Base-by-base conservation (phyloP, 35 echinoderm and acorn worm species). In the Ophioderma brevispina region DNA sequence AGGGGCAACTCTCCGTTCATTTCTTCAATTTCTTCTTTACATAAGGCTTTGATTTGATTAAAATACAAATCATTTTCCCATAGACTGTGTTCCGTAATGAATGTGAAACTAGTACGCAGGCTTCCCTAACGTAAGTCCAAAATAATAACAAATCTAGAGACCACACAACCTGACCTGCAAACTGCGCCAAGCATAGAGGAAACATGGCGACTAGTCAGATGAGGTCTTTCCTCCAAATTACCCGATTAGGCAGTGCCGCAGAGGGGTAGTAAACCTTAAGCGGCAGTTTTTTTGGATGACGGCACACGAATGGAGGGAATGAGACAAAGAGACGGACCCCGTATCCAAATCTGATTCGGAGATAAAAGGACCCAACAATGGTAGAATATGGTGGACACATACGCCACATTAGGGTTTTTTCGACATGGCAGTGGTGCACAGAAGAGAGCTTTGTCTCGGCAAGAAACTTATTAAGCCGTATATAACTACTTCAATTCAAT, bases 261-360 rank as follows among this genome's bases (percentile, higher is more conserved):
- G 83, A 85, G 83, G 52, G 49, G 35, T 85, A 59, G 52, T 85
- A 49, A 85, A 85, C 46, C 15, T 85, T 64, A 64, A 85, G 52
- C 83, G 83, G 83, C 43, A 85, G 50, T 85, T 85, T 84, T n/a
- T 31, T 75, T 37, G 52, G 83, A 52, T 85, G 83, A 85, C 83
- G 83, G 83, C 83, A 85, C 52, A 59, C 83, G 52, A 85, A 85
- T 32, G 83, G 83, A 52, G 32, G 21, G 83, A 40, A 49, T 33
- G 83, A 85, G 83, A 64, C 83, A 85, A 85, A 85, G 83, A 37
- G 83, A 85, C 83, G 19, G 43, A 52, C 63, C 46, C 32, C 70
- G 59, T 85, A 63, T 85, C 46, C 35, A 32, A 70, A 85, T 85
- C 63, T 64, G 83, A 85, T 85, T 85, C 83, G 21, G 23, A 85